Evolutionary conservation across 2,888 invertebrate species (phyloP).

Genomic region (Amiota minor): DNA sequence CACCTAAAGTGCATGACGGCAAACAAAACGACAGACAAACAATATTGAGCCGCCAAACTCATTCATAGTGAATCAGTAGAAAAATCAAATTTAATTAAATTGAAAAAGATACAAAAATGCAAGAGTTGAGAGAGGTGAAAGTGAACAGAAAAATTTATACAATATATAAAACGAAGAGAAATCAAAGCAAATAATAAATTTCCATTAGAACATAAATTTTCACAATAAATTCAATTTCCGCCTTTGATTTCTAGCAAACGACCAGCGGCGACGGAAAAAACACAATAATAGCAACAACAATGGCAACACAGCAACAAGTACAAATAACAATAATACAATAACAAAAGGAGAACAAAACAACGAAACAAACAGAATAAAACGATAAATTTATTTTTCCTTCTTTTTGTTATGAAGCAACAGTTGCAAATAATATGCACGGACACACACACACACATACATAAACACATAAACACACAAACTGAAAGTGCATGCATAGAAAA

Average conservation of each 20-base stretch:
- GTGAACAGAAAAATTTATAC: background rate
- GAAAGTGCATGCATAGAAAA: too few species aligned
- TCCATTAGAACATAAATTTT: conserved; percentile 63
- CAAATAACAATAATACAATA: conserved; percentile 8
- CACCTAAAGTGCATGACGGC: background rate
- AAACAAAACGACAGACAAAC: background rate
- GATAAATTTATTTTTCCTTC: conserved; percentile 48
- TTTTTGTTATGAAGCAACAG: conserved; percentile 52
- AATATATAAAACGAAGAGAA: conserved; percentile 50
- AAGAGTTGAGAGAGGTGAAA: background rate
- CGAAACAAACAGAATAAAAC: conserved; percentile 61
- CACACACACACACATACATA: conserved; percentile 23
- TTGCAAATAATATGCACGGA: conserved; percentile 48
- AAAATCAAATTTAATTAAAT: background rate
- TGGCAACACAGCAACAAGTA: conserved; percentile 1
- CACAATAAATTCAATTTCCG: conserved; percentile 66
- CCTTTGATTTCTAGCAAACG: conserved; percentile 63
- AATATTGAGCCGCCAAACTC: conserved; percentile 44
- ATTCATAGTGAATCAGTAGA: conserved; percentile 45
- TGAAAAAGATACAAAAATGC: background rate
- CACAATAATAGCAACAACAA: conserved; percentile 1
- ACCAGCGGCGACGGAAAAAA: conserved; percentile 44
- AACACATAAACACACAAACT: background rate
- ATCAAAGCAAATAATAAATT: conserved; percentile 54
- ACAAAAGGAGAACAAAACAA: background rate